Evolutionary conservation across 2,797 vertebrate species (phyloP).

Genomic region (Sebastes taczanowskii): DNA sequence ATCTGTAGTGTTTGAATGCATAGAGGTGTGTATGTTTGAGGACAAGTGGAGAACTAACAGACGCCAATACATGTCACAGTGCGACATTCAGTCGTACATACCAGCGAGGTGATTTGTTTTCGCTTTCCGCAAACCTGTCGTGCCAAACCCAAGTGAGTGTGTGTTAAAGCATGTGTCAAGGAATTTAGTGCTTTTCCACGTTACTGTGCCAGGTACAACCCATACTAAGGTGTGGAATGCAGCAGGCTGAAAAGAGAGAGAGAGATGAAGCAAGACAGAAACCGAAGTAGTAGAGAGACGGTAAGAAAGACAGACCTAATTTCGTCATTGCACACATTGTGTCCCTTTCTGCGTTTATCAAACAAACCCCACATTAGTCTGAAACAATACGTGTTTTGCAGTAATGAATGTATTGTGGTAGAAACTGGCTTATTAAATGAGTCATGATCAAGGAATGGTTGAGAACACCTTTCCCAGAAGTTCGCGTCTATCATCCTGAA

Average conservation of each 20-base stretch:
- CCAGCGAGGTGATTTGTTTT: neutral
- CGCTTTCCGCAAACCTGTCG: neutral
- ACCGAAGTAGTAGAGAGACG: neutral
- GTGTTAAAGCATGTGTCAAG: slow-evolving; percentile 2
- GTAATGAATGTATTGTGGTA: neutral
- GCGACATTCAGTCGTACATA: neutral
- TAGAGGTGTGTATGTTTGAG: neutral
- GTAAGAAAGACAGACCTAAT: neutral
- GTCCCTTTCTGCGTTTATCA: neutral
- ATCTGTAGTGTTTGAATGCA: neutral
- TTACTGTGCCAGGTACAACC: slow-evolving; percentile 51
- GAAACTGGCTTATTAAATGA: slow-evolving; percentile 9
- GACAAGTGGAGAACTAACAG: neutral
- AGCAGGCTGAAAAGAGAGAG: slow-evolving; percentile 5
- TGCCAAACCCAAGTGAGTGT: slow-evolving; percentile 3
- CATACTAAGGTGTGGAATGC: slow-evolving; percentile 53
- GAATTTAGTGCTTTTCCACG: slow-evolving; percentile 28
- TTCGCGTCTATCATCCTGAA: neutral
- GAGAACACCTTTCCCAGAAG: neutral
- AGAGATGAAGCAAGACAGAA: neutral
- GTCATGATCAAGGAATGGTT: slow-evolving; percentile 11
- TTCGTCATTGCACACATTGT: neutral
- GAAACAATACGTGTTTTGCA: neutral
- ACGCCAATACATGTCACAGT: neutral
- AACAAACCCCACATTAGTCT: neutral